Evolutionary conservation across 2,888 invertebrate genomes (phyloP).

Genomic region (Drosophila testacea): DNA sequence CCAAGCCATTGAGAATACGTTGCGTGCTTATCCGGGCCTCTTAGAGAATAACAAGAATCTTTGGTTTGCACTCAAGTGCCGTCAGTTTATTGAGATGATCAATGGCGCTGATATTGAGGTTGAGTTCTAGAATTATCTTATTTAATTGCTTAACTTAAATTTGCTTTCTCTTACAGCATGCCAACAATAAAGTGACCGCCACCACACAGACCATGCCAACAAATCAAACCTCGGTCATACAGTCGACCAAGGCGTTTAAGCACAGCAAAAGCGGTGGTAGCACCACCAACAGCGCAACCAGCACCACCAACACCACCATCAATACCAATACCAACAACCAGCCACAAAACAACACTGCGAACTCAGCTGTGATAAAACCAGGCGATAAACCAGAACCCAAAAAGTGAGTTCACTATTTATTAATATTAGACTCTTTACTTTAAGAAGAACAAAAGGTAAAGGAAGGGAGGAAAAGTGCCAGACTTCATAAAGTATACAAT

Average conservation of each 20-base stretch:
- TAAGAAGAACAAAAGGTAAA: too few relatives aligned
- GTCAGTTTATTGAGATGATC: constrained; percentile 99
- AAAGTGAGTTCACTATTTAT: constrained; percentile 36
- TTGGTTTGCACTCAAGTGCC: constrained; percentile 97
- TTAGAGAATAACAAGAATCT: constrained; percentile 96
- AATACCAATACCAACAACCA: constrained; percentile 61
- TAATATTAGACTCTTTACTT: too few relatives aligned
- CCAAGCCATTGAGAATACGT: constrained; percentile 96
- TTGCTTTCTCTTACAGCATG: constrained; percentile 45
- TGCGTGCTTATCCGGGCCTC: constrained; percentile 96
- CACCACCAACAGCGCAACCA: constrained; percentile 28
- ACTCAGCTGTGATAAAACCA: constrained; percentile 83
- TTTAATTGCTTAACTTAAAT: not conserved
- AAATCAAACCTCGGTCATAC: constrained; percentile 92
- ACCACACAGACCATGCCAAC: constrained; percentile 84
- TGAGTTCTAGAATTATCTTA: not conserved
- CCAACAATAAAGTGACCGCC: constrained; percentile 73
- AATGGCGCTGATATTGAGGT: constrained; percentile 93
- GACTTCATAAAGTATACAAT: too few relatives aligned
- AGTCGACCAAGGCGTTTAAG: constrained; percentile 88
- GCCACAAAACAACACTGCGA: constrained; percentile 74
- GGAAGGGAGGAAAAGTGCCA: too few relatives aligned
- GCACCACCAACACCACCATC: constrained; percentile 34
- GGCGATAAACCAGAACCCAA: constrained; percentile 81
- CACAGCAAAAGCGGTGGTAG: constrained; percentile 64